Evolutionary conservation across 2,797 vertebrate species (phyloP), one percentile per base, ranked within the genome.

Genomic region (Diplodus sargus): DNA sequence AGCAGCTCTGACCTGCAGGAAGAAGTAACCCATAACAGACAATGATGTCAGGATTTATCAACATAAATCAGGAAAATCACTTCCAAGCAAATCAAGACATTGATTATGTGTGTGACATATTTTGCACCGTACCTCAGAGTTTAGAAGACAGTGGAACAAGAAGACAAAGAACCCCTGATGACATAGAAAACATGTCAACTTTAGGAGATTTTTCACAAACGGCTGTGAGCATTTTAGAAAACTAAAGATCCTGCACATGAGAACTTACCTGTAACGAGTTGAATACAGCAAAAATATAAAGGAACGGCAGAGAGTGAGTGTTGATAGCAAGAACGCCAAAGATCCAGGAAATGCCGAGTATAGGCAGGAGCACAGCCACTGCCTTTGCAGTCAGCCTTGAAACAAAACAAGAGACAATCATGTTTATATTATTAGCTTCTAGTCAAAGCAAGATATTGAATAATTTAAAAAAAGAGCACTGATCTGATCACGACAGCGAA

Each of bases 111-210:
- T 58, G 18, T 7, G n/a, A 43, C 16, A 51, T 52, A 17, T 63
- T 64, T 47, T 51, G 28, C 22, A 49, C 0, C 59, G 0, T 95
- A 99, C 98, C 98, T 99, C 98, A 34, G 98, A 99, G 91, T 99
- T 99, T 79, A 99, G 96, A 72, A 99, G 96, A 58, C 98, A 99
- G 86, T 99, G 98, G 75, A 99, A 99, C 57, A 99, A 94, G 93
- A 99, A 99, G 92, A 99, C 98, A 95, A 99, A 99, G 86, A 99
- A 97, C 3, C 98, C 98, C 98, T 99, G 77, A 28, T 75, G 20
- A 67, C 80, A 74, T 51, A 81, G 76, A 7, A 70, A 42, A 63
- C 73, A n/a, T 39, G 17, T 10, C n/a, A 48, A 70, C 16, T 53
- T 72, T 28, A 59, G 30, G 3, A 39, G 45, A 13, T 42, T 66